Evolutionary conservation across 2,113 vertebrate species (phyloP), one percentile per base, ranked within the genome.

Genomic region (Elachura formosa): DNA sequence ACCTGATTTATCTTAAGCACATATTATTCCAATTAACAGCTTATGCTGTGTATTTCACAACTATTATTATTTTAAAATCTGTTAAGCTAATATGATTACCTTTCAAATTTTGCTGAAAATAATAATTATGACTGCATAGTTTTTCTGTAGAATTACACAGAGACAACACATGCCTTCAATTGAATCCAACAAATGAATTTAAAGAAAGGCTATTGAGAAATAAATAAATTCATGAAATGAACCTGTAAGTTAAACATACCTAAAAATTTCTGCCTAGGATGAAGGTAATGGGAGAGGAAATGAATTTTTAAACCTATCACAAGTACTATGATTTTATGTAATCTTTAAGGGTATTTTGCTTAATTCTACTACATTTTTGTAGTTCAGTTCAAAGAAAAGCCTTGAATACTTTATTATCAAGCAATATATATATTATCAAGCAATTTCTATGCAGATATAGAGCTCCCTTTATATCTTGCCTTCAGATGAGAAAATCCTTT

Each of bases 21-120:
- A 8, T 81, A 34, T 86, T 94, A 87, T 81, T 93, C 52, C 80
- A 78, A 41, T 96, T 87, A 95, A 68, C 45, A 86, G 36, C 33
- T 82, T 40, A 48, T 29, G 12, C 12, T 38, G 13, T 40, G 38
- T 90, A 17, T 67, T 92, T 86, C 68, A 54, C n/a, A 80, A 33
- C 28, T 84, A 52, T 64, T 90, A 68, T 21, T 89, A 62, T 81
- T 95, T 84, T 89, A 29, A 89, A 89, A 79, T 89, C 45, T 91
- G 56, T 56, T 90, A 73, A 78, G 45, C 31, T 91, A 87, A 78
- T 92, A 34, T 48, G 48, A 59, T 87, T 78, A 25, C 9, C 6
- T 87, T 92, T 64, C 29, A 95, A 72, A 87, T 94, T 14, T 66
- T 78, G 45, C 56, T 78, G 40, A 78, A 92, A 92, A 38, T 89